A percentile compares a stretch with the other conserved stretches of the same genome.
Conservation (phyloP, 2,797 vertebrate genomes). For the Lerista edwardsae region DNA sequence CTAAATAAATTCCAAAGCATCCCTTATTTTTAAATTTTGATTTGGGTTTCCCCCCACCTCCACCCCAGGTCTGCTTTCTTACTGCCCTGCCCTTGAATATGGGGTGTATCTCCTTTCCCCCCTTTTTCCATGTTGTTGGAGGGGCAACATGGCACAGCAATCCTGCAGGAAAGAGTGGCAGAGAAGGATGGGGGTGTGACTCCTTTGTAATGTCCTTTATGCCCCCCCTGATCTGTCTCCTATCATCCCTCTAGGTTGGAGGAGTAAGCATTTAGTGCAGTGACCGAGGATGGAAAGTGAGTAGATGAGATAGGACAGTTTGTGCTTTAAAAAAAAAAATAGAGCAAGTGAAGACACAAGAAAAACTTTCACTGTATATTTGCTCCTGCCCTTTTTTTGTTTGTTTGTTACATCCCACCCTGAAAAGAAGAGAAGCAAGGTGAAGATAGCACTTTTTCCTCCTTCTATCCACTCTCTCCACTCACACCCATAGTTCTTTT, state of each 20-base stretch:
- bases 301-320: constrained; percentile 26
- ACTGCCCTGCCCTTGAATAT: neutral
- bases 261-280: constrained; percentile 4
- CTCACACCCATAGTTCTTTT: neutral
- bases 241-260: neutral
- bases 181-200: neutral
- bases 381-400: neutral
- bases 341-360: constrained; percentile 10
- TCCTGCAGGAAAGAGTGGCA: neutral
- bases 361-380: neutral
- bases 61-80: neutral
- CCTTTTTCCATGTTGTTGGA: neutral
- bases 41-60: neutral
- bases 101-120: neutral
- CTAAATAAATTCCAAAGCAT: neutral
- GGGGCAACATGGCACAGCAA: neutral
- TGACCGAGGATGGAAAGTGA: neutral
- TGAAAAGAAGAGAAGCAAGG: neutral
- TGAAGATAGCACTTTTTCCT: neutral
- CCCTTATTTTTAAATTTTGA: neutral
- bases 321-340: constrained; percentile 5
- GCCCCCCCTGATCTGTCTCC: neutral
- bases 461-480: neutral
- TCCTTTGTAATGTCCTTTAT: neutral
- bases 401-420: neutral